A percentile compares a stretch with the other conserved stretches of the same genome.
Evolutionary conservation across 2,113 vertebrate genomes (phyloP).

Genomic region (Raja brachyura): DNA sequence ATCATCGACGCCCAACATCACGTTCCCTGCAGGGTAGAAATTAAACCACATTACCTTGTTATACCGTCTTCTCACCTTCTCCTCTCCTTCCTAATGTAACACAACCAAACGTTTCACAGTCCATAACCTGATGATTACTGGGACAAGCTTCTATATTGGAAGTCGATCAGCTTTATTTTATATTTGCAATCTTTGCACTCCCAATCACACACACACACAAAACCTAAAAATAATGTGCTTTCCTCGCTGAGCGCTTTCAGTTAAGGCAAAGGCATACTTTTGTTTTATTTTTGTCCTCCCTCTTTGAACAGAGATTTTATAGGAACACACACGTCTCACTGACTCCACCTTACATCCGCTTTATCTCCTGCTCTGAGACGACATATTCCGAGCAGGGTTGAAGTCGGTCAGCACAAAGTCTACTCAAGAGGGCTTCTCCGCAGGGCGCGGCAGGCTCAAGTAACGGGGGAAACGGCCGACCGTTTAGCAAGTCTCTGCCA

Average conservation of each 20-base stretch:
- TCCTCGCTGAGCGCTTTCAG: constrained; percentile 93
- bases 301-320: constrained; percentile 85
- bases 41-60: neutral
- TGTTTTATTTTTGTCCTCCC: constrained; percentile 55
- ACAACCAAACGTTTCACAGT: neutral
- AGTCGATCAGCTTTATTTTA: neutral
- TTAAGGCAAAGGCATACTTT: constrained; percentile 90
- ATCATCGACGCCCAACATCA: neutral
- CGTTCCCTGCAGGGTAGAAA: neutral
- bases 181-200: constrained; percentile 39
- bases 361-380: constrained; percentile 76
- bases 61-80: neutral
- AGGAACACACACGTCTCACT: constrained; percentile 44
- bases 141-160: neutral
- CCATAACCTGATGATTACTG: constrained; percentile 33
- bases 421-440: constrained; percentile 44
- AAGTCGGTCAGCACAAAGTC: constrained; percentile 54
- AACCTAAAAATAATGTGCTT: constrained; percentile 85
- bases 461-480: constrained; percentile 61
- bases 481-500: constrained; percentile 50
- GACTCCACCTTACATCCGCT: constrained; percentile 62
- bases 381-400: constrained; percentile 66
- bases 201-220: constrained; percentile 34
- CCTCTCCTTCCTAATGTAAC: constrained; percentile 5
- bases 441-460: neutral